phyloP scores from a whole-genome alignment of 2,888 invertebrate species.

The Hydraecia micacea region DNA sequence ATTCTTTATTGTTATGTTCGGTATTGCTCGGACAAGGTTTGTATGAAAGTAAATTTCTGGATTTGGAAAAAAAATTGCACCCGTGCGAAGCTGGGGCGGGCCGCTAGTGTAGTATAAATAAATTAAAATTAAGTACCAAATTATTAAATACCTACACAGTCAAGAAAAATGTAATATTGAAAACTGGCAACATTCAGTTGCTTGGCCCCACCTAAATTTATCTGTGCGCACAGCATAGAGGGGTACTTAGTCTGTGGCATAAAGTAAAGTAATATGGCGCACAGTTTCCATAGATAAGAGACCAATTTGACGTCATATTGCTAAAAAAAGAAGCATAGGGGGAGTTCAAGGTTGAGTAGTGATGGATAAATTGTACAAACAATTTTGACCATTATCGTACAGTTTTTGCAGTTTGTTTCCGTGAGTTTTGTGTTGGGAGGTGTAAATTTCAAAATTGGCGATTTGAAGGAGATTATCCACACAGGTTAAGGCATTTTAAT shows the following conservation, averaged over 20 bases:
- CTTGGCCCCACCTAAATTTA: not conserved
- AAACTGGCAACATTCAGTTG: slow-evolving; percentile 8
- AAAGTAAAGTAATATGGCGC: too few species aligned
- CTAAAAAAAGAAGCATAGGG: not conserved
- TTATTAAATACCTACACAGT: too few species aligned
- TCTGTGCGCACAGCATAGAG: too few species aligned
- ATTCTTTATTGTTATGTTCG: too few species aligned
- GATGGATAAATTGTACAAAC: not conserved
- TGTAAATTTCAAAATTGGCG: not conserved
- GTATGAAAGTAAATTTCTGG: too few species aligned
- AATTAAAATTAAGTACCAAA: not conserved
- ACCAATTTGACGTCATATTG: slow-evolving; percentile 1
- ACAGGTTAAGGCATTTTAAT: not conserved
- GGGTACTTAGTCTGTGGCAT: too few species aligned
- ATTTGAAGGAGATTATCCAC: too few species aligned
- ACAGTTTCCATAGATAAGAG: not conserved
- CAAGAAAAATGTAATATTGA: not conserved
- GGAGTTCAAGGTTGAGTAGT: slow-evolving; percentile 12
- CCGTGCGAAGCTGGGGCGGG: too few species aligned
- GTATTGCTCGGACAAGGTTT: too few species aligned
- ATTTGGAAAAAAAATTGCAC: too few species aligned
- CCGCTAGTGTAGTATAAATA: not conserved
- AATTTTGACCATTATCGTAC: not conserved
- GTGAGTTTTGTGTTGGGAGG: not conserved
- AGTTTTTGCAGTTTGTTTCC: not conserved